Evolutionary conservation across 2,888 invertebrate genomes (phyloP), one percentile per base, ranked within the genome.

Genomic region (Diarsia mendica): DNA sequence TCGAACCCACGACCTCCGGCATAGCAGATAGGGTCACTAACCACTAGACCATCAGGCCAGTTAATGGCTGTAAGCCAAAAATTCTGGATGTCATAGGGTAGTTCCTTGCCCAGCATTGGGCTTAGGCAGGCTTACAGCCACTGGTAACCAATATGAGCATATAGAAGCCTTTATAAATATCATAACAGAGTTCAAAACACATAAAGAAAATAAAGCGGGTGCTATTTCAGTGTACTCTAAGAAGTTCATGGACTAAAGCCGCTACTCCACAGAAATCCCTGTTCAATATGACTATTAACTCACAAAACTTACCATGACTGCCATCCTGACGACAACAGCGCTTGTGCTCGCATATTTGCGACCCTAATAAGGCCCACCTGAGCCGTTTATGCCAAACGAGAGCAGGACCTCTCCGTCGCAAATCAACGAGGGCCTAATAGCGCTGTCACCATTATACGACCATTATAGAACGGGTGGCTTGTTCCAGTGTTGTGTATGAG

Each of bases 401-500:
- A 88, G 77, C 85, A 77, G 82, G 71, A 64, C 74, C 80, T 67
- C 84, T 67, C 84, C 69, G 60, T 67, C 73, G 87, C 88, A 87
- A 87, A 87, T 87, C 87, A 87, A 87, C 79, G 75, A 79, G 75
- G 58, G 74, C 82, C 87, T 90, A 90, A 89, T 89, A 89, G 89
- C 87, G 75, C 88, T 89, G 90, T 90, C 91, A 89, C 87, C 86
- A 85, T 87, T 89, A 90, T 88, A 87, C 90, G 91, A 90, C 87
- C 85, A 85, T 87, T 89, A 90, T 89, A 87, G 90, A 86, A 83
- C 89, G 74, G 88, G 85, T 84, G 89, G 83, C 90, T 89, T 89
- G 90, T 90, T 88, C 73, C 72, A 48, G 67, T 79, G 65, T 88
- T 85, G 89, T 88, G 86, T 90, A 89, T 88, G 90, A 84, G 83